These are phyloP conservation scores for Drosophila falleni DNA, from an alignment of 2,888 invertebrate genomes.

Conservation along the genomic window DNA sequence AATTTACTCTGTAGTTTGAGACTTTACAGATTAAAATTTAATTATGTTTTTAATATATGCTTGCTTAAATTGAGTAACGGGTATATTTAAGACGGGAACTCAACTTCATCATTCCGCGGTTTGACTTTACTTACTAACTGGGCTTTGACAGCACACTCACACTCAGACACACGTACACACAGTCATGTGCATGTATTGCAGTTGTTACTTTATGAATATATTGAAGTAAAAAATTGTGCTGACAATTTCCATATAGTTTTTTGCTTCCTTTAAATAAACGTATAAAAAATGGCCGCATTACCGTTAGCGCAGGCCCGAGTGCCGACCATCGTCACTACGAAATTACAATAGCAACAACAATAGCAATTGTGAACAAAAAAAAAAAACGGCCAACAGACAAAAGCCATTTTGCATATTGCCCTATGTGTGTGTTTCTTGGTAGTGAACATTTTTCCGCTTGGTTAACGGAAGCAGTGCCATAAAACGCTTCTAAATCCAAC, in stretches of 20 bases:
- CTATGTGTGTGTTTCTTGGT: slow-evolving; percentile 36
- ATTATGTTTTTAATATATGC: too few relatives aligned
- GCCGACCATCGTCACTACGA: slow-evolving; percentile 48
- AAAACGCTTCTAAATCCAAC: slow-evolving; percentile 63
- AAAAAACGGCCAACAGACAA: slow-evolving; percentile 39
- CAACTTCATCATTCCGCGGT: neutral
- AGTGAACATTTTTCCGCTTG: slow-evolving; percentile 73
- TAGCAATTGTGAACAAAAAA: slow-evolving; percentile 17
- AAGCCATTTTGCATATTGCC: slow-evolving; percentile 62
- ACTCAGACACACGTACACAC: neutral
- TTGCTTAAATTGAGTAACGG: neutral
- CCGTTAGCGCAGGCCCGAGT: slow-evolving; percentile 40
- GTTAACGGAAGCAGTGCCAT: slow-evolving; percentile 72
- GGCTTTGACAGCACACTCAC: slow-evolving; percentile 17
- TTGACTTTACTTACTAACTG: slow-evolving; percentile 32
- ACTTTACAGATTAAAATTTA: too few relatives aligned
- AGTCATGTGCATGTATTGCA: slow-evolving; percentile 13
- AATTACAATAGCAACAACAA: slow-evolving; percentile 27
- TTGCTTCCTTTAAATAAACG: slow-evolving; percentile 51
- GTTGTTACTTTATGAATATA: slow-evolving; percentile 26
- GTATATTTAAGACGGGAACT: neutral
- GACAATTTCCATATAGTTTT: slow-evolving; percentile 40
- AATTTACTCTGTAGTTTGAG: too few relatives aligned
- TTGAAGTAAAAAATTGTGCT: slow-evolving; percentile 29
- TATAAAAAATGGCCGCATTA: slow-evolving; percentile 51